Percentiles rank a stretch among this genome's conserved stretches.
Evolutionary conservation across 2,113 vertebrate species (phyloP).

Genomic region (Labeo rohita): DNA sequence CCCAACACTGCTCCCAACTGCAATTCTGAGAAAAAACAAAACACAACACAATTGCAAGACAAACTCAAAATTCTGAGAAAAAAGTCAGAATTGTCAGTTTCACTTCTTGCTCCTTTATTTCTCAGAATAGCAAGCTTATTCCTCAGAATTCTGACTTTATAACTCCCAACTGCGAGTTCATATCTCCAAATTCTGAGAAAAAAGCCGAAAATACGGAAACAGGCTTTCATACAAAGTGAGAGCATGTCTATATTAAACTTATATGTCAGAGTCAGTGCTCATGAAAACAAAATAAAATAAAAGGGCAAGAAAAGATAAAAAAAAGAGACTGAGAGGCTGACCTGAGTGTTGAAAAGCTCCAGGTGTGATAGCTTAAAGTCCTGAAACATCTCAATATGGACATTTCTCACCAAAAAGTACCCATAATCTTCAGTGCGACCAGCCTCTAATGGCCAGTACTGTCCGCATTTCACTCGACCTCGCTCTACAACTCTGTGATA

Average conservation of each 20-base stretch:
- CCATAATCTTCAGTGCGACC: slow-evolving; percentile 76
- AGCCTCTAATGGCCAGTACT: slow-evolving; percentile 81
- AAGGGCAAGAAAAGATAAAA: background rate
- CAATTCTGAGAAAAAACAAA: too few relatives aligned
- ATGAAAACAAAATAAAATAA: background rate
- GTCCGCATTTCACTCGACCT: slow-evolving; percentile 79
- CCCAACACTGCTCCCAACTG: too few relatives aligned
- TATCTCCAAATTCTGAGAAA: too few relatives aligned
- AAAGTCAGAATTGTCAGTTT: too few relatives aligned
- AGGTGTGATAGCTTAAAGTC: slow-evolving; percentile 80
- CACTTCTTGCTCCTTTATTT: too few relatives aligned
- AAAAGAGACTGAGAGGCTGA: slow-evolving; percentile 33
- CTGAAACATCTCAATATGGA: slow-evolving; percentile 76
- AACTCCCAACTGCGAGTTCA: too few relatives aligned
- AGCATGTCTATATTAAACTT: background rate
- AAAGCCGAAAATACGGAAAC: too few relatives aligned
- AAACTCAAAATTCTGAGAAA: too few relatives aligned
- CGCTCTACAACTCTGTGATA: slow-evolving; percentile 77
- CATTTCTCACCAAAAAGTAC: slow-evolving; percentile 74
- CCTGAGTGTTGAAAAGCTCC: slow-evolving; percentile 78
- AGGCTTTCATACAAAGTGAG: background rate
- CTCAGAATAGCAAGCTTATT: too few relatives aligned
- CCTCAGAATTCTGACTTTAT: too few relatives aligned
- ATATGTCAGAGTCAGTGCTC: background rate
- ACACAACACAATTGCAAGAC: too few relatives aligned